A percentile compares a stretch with the other conserved stretches of the same genome.
phyloP scores from a whole-genome alignment of 2,888 invertebrate genomes.

The Phaedon cochleariae region DNA sequence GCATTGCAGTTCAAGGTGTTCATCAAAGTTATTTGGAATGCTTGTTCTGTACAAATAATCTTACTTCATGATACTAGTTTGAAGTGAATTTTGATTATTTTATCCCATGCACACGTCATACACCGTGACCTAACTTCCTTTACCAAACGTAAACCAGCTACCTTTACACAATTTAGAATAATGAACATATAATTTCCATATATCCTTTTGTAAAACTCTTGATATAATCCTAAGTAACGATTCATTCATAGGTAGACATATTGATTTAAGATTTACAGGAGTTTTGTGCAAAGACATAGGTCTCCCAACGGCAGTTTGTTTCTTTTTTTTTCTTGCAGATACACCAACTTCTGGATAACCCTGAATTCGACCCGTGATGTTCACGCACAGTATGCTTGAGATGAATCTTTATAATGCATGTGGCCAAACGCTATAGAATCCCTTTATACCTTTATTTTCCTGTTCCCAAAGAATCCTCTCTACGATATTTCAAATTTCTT shows the following conservation, averaged over 20 bases:
- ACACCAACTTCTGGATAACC: slow-evolving; percentile 50
- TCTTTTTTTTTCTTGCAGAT: slow-evolving; percentile 52
- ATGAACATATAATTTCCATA: slow-evolving; percentile 41
- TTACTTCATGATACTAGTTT: no score
- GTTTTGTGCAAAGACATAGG: neutral
- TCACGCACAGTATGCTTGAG: slow-evolving; percentile 53
- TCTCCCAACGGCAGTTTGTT: slow-evolving; percentile 7
- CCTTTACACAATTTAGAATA: slow-evolving; percentile 48
- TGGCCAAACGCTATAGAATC: slow-evolving; percentile 45
- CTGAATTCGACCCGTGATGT: slow-evolving; percentile 57
- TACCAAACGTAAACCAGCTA: slow-evolving; percentile 50
- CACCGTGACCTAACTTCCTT: slow-evolving; percentile 40
- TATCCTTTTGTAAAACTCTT: slow-evolving; percentile 41
- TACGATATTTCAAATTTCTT: no score
- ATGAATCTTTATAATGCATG: slow-evolving; percentile 42
- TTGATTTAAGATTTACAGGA: slow-evolving; percentile 19
- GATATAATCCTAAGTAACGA: slow-evolving; percentile 29
- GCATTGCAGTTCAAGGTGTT: no score
- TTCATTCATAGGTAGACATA: slow-evolving; percentile 14
- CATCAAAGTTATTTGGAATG: no score
- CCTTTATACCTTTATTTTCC: slow-evolving; percentile 43
- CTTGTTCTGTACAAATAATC: no score
- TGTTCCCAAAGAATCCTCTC: slow-evolving; percentile 57
- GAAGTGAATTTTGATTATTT: slow-evolving; percentile 29
- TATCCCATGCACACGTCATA: slow-evolving; percentile 41